A percentile compares a stretch with the other conserved stretches of the same genome.
phyloP scores from a whole-genome alignment of 2,888 invertebrate genomes.

The Pseudeuparius sepicola region DNA sequence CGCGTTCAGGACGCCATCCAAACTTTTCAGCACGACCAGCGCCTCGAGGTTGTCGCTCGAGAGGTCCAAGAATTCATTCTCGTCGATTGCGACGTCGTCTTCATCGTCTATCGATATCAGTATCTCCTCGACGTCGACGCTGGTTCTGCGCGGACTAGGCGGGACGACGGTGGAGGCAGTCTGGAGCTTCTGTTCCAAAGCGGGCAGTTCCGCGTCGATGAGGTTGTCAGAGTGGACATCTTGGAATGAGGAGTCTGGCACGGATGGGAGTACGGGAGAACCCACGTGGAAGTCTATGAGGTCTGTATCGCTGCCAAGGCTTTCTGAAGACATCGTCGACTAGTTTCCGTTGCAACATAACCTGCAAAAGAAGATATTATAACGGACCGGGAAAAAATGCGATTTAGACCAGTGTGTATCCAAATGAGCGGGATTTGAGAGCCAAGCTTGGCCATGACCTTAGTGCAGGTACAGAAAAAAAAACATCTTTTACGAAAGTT shows the following conservation, averaged over 20 bases:
- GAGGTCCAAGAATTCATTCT: conserved; percentile 14
- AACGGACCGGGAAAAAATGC: no score
- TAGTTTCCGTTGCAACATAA: conserved; percentile 23
- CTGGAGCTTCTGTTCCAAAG: conserved; percentile 35
- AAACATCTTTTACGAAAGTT: no score
- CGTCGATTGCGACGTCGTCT: conserved; percentile 16
- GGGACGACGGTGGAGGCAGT: conserved; percentile 20
- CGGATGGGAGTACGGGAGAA: conserved; percentile 31
- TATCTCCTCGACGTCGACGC: conserved; percentile 36
- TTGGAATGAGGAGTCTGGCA: conserved; percentile 16
- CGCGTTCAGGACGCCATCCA: conserved; percentile 48
- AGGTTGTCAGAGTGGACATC: conserved; percentile 30
- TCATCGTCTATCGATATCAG: conserved; percentile 36
- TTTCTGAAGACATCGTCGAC: conserved; percentile 23
- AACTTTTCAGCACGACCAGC: conserved; percentile 47
- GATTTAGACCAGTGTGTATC: no score
- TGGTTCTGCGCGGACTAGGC: conserved; percentile 18
- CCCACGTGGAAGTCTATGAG: conserved; percentile 35
- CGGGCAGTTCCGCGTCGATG: conserved; percentile 35
- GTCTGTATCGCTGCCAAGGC: conserved; percentile 28
- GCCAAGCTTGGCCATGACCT: no score
- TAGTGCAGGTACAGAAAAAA: no score
- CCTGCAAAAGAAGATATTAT: conserved; percentile 26
- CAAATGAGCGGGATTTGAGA: no score
- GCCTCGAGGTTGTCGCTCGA: conserved; percentile 29